These are phyloP conservation scores for Schizopygopsis pylzovi DNA, from an alignment of 2,797 vertebrate genomes.

Conservation along the genomic window DNA sequence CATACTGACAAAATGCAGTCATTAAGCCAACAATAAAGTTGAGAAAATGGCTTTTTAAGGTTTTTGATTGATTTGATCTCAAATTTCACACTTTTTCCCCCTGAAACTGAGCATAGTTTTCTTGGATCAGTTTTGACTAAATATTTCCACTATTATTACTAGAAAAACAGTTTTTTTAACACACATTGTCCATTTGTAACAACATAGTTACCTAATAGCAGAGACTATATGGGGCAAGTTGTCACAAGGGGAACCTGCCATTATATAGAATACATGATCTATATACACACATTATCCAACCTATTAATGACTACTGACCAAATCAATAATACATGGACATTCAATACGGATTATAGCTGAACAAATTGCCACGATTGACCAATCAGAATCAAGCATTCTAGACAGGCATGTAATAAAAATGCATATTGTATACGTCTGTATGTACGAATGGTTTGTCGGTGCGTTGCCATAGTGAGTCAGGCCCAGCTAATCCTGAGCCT, in stretches of 20 bases:
- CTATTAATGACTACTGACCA: not conserved
- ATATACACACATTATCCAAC: not conserved
- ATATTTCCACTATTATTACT: not conserved
- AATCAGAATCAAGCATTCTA: not conserved
- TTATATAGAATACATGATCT: not conserved
- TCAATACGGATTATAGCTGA: not conserved
- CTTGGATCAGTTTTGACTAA: not conserved
- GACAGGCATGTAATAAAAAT: not conserved
- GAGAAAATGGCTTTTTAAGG: not conserved
- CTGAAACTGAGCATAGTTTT: not conserved
- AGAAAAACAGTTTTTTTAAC: not conserved
- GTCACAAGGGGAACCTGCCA: not conserved
- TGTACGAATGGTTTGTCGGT: slow-evolving; percentile 29
- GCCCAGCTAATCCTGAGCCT: slow-evolving; percentile 53
- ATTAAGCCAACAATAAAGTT: not conserved
- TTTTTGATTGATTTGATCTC: not conserved
- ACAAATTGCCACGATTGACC: not conserved
- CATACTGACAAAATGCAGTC: not conserved
- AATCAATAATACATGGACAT: not conserved
- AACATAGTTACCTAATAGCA: not conserved
- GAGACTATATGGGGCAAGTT: not conserved
- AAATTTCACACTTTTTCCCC: too few relatives aligned
- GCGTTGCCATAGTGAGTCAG: slow-evolving; percentile 43
- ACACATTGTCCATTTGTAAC: not conserved
- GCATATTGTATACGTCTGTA: too few relatives aligned